Conservation (phyloP, 2,113 vertebrate species). For the Dipodomys stephensi region DNA sequence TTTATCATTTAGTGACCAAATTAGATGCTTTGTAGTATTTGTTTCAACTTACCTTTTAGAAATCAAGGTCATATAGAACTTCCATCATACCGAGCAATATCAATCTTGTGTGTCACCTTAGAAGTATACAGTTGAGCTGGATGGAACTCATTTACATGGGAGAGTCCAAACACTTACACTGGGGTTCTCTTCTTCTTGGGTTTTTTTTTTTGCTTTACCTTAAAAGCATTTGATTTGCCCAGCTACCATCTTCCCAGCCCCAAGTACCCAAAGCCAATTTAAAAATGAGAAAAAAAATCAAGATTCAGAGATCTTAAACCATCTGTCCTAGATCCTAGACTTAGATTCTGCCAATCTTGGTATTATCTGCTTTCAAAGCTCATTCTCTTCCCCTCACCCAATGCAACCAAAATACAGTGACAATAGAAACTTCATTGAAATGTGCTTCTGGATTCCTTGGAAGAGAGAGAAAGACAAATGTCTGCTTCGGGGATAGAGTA, state of each 20-base stretch:
- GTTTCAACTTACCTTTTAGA: slow-evolving; percentile 29
- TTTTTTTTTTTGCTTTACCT: background rate
- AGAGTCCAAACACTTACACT: background rate
- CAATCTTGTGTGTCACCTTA: background rate
- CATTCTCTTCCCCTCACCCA: background rate
- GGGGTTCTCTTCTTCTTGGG: no score
- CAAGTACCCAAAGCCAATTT: background rate
- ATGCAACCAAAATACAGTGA: background rate
- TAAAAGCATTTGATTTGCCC: background rate
- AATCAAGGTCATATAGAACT: background rate
- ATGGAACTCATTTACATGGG: background rate
- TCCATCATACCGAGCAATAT: background rate
- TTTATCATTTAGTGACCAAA: slow-evolving; percentile 22
- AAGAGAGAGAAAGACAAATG: background rate
- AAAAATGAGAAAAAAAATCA: slow-evolving; percentile 9
- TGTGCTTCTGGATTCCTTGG: background rate
- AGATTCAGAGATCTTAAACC: background rate
- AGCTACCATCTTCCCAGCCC: background rate
- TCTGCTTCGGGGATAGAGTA: background rate
- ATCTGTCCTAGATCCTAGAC: background rate
- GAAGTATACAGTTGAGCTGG: background rate
- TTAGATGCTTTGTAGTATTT: background rate
- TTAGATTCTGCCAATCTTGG: background rate
- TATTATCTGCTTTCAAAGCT: background rate
- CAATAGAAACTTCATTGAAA: background rate